Base-by-base conservation (phyloP, 1,140 invertebrate species). In the Saccostrea cuccullata region DNA sequence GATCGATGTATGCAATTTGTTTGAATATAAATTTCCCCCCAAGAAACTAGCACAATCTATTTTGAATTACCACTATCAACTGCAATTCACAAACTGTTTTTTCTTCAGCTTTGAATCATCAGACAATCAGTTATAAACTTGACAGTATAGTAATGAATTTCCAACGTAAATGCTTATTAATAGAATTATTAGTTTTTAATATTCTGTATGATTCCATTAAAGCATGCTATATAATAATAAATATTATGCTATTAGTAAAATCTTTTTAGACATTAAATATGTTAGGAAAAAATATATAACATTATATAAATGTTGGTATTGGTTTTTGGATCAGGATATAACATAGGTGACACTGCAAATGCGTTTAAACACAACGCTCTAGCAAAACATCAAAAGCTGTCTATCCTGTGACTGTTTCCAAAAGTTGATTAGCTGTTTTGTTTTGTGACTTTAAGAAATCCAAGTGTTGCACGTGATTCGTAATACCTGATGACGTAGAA, bases 401-500 rank as follows among this genome's bases (percentile, higher is more conserved):
- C 70, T 77, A 77, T 36, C 58, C 15, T 15, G 26, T 77, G 70
- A 64, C 13, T 64, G 70, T 17, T 2, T 30, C 70, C 70, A 77
- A 30, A 26, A 13, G 23, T 77, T 30, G 26, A 77, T 36, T 73
- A 73, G 67, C 67, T 17, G 26, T 23, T 36, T 36, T 47, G 20
- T 87, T 13, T n/a, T 60, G 20, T 23, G 36, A 70, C 20, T 60
- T 58, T 17, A 77, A 55, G 47, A 23, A 84, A 83, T 56, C 64
- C 36, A 55, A 82, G 11, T 13, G 20, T 40, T 20, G 58, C 26
- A 60, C 23, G 23, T 23, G 30, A 88, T 11, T 84, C 82, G 23
- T 91, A 83, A 86, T 93, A 93, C 93, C 93, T 94, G 93, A 93
- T 73, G 92, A 93, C 77, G 90, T 91, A 5, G 93, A 93, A 47